These are phyloP conservation scores for Lithobates sylvaticus DNA, from an alignment of 2,797 vertebrate species.

Conservation along the genomic window DNA sequence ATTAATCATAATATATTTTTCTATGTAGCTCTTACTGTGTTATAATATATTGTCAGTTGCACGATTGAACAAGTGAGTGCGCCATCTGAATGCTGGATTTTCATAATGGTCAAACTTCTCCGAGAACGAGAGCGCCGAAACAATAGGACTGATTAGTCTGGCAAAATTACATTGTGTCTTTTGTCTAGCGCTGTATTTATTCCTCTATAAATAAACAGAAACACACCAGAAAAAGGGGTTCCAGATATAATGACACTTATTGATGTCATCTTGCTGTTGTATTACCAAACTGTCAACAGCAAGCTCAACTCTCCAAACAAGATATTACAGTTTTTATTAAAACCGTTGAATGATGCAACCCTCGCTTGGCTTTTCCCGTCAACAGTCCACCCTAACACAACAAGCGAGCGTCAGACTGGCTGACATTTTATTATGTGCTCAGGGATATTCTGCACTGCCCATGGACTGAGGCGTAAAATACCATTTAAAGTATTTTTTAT, in stretches of 20 bases:
- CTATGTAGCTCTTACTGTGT: constrained; percentile 11
- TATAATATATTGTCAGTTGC: constrained; percentile 25
- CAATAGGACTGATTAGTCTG: constrained; percentile 56
- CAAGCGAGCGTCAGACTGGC: constrained; percentile 8
- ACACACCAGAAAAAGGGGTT: constrained; percentile 12
- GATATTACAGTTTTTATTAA: constrained; percentile 55
- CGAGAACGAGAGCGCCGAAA: constrained; percentile 4
- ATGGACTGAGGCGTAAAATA: neutral
- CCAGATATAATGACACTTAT: neutral
- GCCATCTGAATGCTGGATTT: constrained; percentile 18
- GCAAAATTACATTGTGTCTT: constrained; percentile 29
- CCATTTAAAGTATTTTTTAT: constrained; percentile 19
- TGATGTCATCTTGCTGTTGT: constrained; percentile 21
- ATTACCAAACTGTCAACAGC: constrained; percentile 28
- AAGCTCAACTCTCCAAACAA: constrained; percentile 46
- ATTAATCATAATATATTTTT: constrained; percentile 22
- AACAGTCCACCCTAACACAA: constrained; percentile 26
- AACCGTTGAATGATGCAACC: constrained; percentile 40
- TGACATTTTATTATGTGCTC: constrained; percentile 52
- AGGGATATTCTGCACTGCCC: constrained; percentile 28
- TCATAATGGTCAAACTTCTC: constrained; percentile 14
- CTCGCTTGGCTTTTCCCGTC: constrained; percentile 23
- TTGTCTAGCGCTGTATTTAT: constrained; percentile 39
- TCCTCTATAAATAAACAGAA: constrained; percentile 40
- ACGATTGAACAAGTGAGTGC: constrained; percentile 6